Conservation (phyloP, 2,113 vertebrate species). For the Macroglossus sobrinus region DNA sequence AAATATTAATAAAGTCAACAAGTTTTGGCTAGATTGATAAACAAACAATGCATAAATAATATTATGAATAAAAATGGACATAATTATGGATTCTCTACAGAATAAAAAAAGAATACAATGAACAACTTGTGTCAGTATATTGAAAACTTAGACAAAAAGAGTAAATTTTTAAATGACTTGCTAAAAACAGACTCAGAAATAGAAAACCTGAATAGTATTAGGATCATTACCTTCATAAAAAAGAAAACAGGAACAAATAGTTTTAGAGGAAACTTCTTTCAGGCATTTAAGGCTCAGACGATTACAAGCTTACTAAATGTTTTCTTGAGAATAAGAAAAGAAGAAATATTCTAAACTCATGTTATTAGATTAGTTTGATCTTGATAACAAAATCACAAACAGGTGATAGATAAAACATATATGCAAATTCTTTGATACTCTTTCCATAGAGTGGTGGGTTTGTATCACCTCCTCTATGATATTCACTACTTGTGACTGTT, state of each 20-base stretch:
- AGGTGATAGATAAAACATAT: not conserved
- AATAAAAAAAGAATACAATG: not conserved
- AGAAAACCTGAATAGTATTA: not conserved
- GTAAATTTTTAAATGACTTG: not conserved
- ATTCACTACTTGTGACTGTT: not conserved
- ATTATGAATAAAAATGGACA: conserved; percentile 4
- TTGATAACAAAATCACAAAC: not conserved
- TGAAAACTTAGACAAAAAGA: not conserved
- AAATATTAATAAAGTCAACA: conserved; percentile 13
- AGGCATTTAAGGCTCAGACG: not conserved
- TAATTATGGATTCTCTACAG: not conserved
- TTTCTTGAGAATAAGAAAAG: not conserved
- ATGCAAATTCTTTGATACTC: not conserved
- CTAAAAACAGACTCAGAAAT: conserved; percentile 34
- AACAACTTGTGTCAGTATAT: not conserved
- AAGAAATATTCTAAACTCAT: not conserved
- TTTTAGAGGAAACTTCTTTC: conserved; percentile 7
- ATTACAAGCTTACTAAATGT: not conserved
- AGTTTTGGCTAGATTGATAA: not conserved
- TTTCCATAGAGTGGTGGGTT: not conserved
- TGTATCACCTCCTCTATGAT: not conserved
- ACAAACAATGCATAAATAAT: not conserved
- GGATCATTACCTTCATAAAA: not conserved
- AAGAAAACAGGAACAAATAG: not conserved
- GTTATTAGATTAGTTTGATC: not conserved